phyloP scores from a whole-genome alignment of 2,797 vertebrate genomes.

The Sebastes taczanowskii region DNA sequence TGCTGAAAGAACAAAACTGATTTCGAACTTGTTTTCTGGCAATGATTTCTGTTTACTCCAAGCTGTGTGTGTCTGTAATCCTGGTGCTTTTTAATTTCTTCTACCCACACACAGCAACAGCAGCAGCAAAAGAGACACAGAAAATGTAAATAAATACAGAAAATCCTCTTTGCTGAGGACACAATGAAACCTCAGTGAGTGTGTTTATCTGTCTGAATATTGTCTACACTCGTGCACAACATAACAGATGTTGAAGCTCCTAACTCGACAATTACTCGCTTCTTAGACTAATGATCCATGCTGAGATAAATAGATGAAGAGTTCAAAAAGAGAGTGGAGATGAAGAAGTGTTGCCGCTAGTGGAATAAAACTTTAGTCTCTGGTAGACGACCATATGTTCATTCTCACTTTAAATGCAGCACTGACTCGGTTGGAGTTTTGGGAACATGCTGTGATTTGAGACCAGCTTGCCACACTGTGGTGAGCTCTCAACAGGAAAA shows the following conservation, averaged over 20 bases:
- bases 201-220: not conserved
- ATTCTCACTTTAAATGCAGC: slow-evolving; percentile 12
- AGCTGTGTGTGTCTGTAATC: not conserved
- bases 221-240: not conserved
- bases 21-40: not conserved
- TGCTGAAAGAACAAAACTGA: not conserved
- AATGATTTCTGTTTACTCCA: not conserved
- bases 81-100: not conserved
- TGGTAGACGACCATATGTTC: slow-evolving; percentile 49
- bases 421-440: slow-evolving; percentile 24
- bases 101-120: not conserved
- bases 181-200: not conserved
- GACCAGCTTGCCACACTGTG: not conserved
- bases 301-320: slow-evolving; percentile 52
- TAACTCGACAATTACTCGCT: slow-evolving; percentile 30
- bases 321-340: not conserved
- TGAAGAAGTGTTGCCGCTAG: slow-evolving; percentile 23
- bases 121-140: slow-evolving; percentile 1
- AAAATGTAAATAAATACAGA: slow-evolving; percentile 15
- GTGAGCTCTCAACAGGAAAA: slow-evolving; percentile 5
- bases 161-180: not conserved
- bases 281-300: slow-evolving; percentile 48
- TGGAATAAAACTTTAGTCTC: slow-evolving; percentile 19
- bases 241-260: slow-evolving; percentile 47
- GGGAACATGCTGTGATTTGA: slow-evolving; percentile 2